Evolutionary conservation across 2,888 invertebrate species (phyloP).

Genomic region (Melipona beecheii): DNA sequence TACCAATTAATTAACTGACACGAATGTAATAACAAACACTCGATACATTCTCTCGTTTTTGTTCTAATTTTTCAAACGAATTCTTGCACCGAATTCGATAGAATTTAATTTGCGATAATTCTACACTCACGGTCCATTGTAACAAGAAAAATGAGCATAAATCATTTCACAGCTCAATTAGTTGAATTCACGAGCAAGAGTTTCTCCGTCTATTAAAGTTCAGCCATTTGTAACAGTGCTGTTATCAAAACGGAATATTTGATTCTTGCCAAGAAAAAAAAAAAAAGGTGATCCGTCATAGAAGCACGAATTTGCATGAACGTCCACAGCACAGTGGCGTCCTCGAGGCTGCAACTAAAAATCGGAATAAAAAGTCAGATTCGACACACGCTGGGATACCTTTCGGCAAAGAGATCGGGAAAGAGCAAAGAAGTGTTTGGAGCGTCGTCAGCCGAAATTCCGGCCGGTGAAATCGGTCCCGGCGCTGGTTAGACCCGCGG

Average conservation of each 20-base stretch:
- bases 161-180: not conserved
- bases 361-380: not conserved
- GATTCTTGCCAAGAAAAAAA: not conserved
- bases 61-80: too few relatives aligned
- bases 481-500: slow-evolving; percentile 27
- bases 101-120: not conserved
- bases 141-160: not conserved
- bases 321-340: too few relatives aligned
- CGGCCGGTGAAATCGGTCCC: slow-evolving; percentile 57
- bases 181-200: not conserved
- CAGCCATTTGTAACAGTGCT: not conserved
- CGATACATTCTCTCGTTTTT: too few relatives aligned
- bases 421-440: not conserved
- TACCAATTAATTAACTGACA: too few relatives aligned
- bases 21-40: too few relatives aligned
- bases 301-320: too few relatives aligned
- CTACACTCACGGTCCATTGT: too few relatives aligned
- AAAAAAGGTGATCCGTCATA: not conserved
- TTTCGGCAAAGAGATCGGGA: not conserved
- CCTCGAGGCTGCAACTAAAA: not conserved
- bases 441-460: slow-evolving; percentile 57
- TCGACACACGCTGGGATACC: not conserved
- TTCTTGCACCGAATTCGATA: not conserved
- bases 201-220: not conserved
- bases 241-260: too few relatives aligned